These are phyloP conservation scores for Emmelina monodactyla DNA, from an alignment of 2,888 invertebrate genomes.

Conservation along the genomic window DNA sequence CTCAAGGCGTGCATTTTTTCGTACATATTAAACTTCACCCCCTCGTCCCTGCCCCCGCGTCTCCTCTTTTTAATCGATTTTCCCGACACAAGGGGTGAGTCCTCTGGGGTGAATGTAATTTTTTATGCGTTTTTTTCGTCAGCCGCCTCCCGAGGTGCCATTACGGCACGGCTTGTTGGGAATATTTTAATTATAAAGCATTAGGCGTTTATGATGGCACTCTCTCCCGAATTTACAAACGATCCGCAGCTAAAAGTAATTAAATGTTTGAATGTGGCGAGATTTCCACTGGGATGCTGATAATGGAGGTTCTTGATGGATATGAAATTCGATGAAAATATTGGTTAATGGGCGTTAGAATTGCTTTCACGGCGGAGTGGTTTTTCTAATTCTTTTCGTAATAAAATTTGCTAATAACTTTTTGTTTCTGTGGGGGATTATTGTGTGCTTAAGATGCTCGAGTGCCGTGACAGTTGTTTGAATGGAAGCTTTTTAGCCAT, in stretches of 20 bases:
- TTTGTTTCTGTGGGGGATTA: slow-evolving; percentile 1
- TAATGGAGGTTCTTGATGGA: slow-evolving; percentile 58
- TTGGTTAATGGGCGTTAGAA: slow-evolving; percentile 56
- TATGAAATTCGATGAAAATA: slow-evolving; percentile 62
- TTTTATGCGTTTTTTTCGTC: slow-evolving; percentile 65
- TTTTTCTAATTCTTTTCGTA: slow-evolving; percentile 29
- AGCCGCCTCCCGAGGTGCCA: slow-evolving; percentile 63
- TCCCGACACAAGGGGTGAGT: slow-evolving; percentile 66
- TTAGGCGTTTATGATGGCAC: slow-evolving; percentile 67
- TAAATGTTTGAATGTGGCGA: slow-evolving; percentile 66
- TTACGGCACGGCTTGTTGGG: slow-evolving; percentile 68
- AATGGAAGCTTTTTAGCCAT: not conserved
- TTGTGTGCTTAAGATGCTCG: not conserved
- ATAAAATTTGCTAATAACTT: slow-evolving; percentile 13
- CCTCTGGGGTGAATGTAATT: slow-evolving; percentile 68
- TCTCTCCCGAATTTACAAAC: slow-evolving; percentile 59
- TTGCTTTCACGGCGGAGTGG: slow-evolving; percentile 36
- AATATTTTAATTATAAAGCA: slow-evolving; percentile 69
- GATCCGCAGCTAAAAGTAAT: slow-evolving; percentile 61
- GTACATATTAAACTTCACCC: slow-evolving; percentile 63
- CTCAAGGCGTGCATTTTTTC: slow-evolving; percentile 63
- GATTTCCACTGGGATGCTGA: slow-evolving; percentile 58
- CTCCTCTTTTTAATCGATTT: slow-evolving; percentile 68
- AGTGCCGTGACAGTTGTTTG: not conserved
- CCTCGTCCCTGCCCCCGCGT: slow-evolving; percentile 47